Conservation (phyloP, 2,113 vertebrate species). For the Connochaetes taurinus region DNA sequence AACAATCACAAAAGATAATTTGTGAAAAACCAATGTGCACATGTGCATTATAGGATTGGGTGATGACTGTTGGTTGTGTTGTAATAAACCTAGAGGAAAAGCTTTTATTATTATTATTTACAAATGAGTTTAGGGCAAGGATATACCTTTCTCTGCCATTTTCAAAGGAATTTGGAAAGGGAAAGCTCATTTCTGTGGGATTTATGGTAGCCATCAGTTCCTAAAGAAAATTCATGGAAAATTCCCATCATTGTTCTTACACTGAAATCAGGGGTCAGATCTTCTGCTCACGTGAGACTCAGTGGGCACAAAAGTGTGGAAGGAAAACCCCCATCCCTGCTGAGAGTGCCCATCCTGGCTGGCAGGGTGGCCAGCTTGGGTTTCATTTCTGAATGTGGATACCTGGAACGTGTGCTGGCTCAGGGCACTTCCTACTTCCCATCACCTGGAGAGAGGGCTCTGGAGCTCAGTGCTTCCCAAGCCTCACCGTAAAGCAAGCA, state of each 20-base stretch:
- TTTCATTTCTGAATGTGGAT: fast-evolving
- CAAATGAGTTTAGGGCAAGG: neutral
- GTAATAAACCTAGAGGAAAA: neutral
- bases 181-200: neutral
- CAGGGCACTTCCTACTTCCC: neutral
- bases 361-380: fast-evolving
- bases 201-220: neutral
- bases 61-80: neutral
- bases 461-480: neutral
- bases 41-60: neutral
- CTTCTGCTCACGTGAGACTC: neutral
- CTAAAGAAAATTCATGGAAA: neutral
- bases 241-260: neutral
- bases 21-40: neutral
- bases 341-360: neutral
- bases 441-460: neutral
- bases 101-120: neutral
- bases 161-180: neutral
- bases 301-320: neutral
- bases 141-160: neutral
- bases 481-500: neutral
- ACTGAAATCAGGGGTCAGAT: neutral
- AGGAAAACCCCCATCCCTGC: neutral
- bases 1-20: neutral
- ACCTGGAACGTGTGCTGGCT: neutral